Evolutionary conservation across 2,888 invertebrate species (phyloP).

Genomic region (Limnephilus marmoratus): DNA sequence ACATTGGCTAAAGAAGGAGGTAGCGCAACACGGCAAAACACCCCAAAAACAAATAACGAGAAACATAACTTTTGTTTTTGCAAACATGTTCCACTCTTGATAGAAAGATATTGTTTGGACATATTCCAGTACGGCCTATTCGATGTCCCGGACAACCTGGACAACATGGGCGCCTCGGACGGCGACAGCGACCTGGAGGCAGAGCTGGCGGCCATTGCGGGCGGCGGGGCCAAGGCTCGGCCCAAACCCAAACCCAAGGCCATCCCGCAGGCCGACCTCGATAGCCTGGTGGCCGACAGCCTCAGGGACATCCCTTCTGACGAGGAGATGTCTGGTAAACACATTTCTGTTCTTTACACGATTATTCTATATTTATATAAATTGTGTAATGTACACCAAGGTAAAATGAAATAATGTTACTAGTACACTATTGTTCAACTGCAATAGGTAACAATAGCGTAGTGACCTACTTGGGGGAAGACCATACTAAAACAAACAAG

Average conservation of each 20-base stretch:
- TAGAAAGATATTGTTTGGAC: slow-evolving; percentile 47
- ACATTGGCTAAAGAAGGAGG: too few species aligned
- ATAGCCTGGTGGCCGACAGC: slow-evolving; percentile 87
- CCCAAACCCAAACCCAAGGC: slow-evolving; percentile 70
- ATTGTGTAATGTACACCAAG: neutral
- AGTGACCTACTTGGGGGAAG: too few species aligned
- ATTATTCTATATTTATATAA: neutral
- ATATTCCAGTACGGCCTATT: slow-evolving; percentile 84
- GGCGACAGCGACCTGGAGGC: slow-evolving; percentile 92
- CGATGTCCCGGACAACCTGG: slow-evolving; percentile 82
- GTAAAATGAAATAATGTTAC: neutral
- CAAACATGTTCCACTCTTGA: neutral
- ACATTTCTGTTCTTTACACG: neutral
- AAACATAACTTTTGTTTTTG: neutral
- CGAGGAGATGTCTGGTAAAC: slow-evolving; percentile 81
- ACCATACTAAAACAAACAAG: neutral
- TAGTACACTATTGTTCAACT: neutral
- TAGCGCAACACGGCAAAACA: too few species aligned
- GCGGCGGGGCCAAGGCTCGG: slow-evolving; percentile 71
- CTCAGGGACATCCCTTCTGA: slow-evolving; percentile 87
- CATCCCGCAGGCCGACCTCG: slow-evolving; percentile 79
- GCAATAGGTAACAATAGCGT: neutral
- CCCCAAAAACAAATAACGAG: too few species aligned
- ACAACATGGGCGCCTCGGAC: slow-evolving; percentile 77
- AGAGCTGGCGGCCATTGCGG: slow-evolving; percentile 86